Evolutionary conservation across 2,888 invertebrate species (phyloP), one percentile per base, ranked within the genome.

Genomic region (Melinaea menophilus): DNA sequence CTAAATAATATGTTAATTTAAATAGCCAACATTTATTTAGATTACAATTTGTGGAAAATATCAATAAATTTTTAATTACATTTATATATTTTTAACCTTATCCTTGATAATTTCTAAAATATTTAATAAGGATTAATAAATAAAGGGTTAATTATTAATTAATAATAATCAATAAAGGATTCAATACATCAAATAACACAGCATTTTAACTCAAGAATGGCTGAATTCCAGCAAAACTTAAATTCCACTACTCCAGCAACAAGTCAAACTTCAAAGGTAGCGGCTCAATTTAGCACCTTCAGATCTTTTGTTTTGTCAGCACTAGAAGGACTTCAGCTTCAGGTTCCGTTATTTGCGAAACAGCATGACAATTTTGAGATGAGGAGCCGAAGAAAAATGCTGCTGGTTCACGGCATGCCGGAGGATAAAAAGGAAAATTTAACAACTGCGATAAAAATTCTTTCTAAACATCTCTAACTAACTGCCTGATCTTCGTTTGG

Each of bases 321-420:
- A 2, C 48, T 68, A 11, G 41, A 59, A 4, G 51, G 55, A 3
- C 33, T 68, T 2, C 61, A 67, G 12, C 13, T 47, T 2, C 66
- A 69, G 45, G 33, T 69, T 9, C 56, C 65, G 41, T 4, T 66
- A 2, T 41, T 70, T 0, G 9, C 55, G 0, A 58, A 57, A 1
- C 54, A 62, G 35, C 3, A 59, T 7, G 70, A 66, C 46, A 51
- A 62, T 3, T 13, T 46, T 2, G 66, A 69, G 33, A 69, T 66
- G 63, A 55, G 60, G 2, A 54, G 64, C 3, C 46, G 69, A n/a
- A 54, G 69, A 3, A 70, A 70, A 41, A 63, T 67, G 9, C 33
- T 68, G 4, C 35, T 68, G 34, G 0, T 70, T 1, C 68, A 70
- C 41, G 67, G 70, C 2, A 54, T 70, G 2, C 51, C 57, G 0